A percentile compares a stretch with the other conserved stretches of the same genome.
These are phyloP conservation scores for Holocentrus rufus DNA, from an alignment of 2,797 vertebrate genomes.

Conservation along the genomic window DNA sequence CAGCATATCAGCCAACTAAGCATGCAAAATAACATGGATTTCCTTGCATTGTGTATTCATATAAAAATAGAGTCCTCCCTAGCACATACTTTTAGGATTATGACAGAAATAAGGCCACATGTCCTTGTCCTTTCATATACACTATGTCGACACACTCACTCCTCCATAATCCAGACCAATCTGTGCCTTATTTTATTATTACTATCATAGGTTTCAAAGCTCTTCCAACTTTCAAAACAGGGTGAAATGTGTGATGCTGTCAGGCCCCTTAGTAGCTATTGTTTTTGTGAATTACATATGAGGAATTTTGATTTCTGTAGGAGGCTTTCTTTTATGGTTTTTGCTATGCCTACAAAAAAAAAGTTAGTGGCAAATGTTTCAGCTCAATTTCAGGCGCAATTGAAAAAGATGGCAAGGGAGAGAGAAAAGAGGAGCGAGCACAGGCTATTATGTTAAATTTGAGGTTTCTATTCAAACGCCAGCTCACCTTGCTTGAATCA, in stretches of 20 bases:
- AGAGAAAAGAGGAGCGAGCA: not conserved
- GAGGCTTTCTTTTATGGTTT: not conserved
- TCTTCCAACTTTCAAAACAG: not conserved
- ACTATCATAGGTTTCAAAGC: not conserved
- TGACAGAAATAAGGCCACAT: conserved; percentile 75
- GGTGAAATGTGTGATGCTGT: conserved; percentile 1
- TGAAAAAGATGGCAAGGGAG: not conserved
- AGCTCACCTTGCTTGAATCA: conserved; percentile 13
- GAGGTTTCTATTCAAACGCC: conserved; percentile 10
- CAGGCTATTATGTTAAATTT: conserved; percentile 12
- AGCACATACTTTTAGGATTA: conserved; percentile 55
- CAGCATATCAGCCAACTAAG: conserved; percentile 53
- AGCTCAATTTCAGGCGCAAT: not conserved
- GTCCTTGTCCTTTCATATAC: conserved; percentile 61
- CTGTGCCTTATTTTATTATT: not conserved
- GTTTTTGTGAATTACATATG: not conserved
- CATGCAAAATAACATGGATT: conserved; percentile 64
- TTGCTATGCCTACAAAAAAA: not conserved
- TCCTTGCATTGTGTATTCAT: conserved; percentile 50
- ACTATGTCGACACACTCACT: conserved; percentile 32
- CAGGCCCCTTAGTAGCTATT: not conserved
- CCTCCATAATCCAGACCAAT: conserved; percentile 17
- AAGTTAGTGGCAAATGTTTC: conserved; percentile 1
- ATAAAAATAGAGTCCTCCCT: conserved; percentile 73
- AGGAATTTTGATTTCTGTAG: not conserved